Conservation (phyloP, 2,113 vertebrate genomes). For the Vidua chalybeata region DNA sequence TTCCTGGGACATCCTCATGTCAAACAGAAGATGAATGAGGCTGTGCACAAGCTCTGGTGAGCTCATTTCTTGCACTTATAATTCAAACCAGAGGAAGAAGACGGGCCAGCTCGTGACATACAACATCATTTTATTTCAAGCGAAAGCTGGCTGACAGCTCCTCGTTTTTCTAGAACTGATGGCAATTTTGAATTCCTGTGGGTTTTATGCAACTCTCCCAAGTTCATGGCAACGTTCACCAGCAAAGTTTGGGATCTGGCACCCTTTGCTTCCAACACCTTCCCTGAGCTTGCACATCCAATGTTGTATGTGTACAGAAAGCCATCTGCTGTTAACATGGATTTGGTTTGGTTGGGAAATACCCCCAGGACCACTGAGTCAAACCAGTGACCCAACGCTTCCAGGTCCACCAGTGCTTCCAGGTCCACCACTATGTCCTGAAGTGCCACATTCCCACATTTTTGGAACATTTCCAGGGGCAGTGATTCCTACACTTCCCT, state of each 20-base stretch:
- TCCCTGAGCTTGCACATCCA: neutral
- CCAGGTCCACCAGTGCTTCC: neutral
- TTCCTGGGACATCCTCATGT: neutral
- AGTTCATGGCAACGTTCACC: neutral
- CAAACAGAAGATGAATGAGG: neutral
- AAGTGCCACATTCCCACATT: no score
- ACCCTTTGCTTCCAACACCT: neutral
- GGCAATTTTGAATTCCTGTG: neutral
- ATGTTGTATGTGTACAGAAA: fast-evolving
- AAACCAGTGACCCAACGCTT: neutral
- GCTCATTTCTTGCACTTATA: neutral
- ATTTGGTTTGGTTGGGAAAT: neutral
- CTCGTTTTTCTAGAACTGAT: neutral
- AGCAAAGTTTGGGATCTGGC: neutral
- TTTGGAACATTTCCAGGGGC: neutral
- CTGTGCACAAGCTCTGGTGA: neutral
- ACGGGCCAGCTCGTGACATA: neutral
- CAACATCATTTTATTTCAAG: neutral
- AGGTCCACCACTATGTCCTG: neutral
- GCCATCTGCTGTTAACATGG: neutral
- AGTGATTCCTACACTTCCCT: neutral
- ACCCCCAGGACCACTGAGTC: neutral
- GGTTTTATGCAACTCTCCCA: neutral
- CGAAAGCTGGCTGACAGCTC: neutral
- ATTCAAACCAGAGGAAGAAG: neutral